Evolutionary conservation across 2,888 invertebrate genomes (phyloP).

Genomic region (Eristalis arbustorum): DNA sequence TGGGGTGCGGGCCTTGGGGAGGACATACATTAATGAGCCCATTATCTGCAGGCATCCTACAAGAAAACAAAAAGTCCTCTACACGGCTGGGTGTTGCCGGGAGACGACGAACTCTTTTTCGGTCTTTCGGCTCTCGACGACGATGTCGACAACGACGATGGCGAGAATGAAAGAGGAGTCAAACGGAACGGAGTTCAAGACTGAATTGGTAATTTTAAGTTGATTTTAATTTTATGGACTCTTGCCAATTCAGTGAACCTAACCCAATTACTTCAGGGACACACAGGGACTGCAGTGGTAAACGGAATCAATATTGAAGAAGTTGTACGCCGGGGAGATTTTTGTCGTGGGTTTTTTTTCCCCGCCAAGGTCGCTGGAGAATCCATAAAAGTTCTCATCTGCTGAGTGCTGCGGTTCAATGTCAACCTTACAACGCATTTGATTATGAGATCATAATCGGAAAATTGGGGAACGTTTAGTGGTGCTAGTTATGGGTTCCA

Average conservation of each 20-base stretch:
- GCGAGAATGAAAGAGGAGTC: background rate
- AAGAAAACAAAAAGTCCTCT: background rate
- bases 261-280: background rate
- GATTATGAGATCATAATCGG: background rate
- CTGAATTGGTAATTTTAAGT: background rate
- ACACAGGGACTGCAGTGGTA: background rate
- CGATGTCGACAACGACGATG: background rate
- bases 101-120: background rate
- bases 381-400: background rate
- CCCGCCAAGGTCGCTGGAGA: background rate
- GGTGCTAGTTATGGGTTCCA: too few relatives aligned
- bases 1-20: background rate
- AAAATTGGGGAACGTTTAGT: too few relatives aligned
- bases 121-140: background rate
- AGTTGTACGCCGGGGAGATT: background rate
- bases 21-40: background rate
- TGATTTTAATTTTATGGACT: background rate
- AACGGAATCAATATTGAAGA: background rate
- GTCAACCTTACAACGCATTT: background rate
- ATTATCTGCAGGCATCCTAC: conserved; percentile 34
- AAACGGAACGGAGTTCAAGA: background rate
- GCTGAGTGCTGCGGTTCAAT: background rate
- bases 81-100: background rate
- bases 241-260: background rate
- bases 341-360: background rate